Evolutionary conservation across 2,888 invertebrate species (phyloP), one percentile per base, ranked within the genome.

Genomic region (Bimastos eiseni): DNA sequence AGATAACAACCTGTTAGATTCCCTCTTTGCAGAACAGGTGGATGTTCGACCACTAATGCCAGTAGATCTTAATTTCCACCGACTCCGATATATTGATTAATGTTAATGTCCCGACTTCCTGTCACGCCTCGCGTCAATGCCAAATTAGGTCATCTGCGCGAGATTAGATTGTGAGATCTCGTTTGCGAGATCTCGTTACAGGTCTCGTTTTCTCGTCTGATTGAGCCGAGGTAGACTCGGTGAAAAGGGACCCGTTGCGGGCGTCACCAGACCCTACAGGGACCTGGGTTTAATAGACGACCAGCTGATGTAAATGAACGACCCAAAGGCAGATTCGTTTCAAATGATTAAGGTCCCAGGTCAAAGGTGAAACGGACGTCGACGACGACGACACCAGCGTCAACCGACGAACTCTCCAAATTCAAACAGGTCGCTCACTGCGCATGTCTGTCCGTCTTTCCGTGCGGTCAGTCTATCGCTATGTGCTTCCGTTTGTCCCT

Each of bases 111-210:
- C 70, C 70, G 70, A 70, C n/a, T 70, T 70, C 11, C 70, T 70
- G 70, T 70, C 70, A 70, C 70, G 70, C 70, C 70, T 8, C n/a
- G 70, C 70, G 70, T 70, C 70, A 70, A 70, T 86, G 36, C 37
- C 86, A 86, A 86, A 86, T 86, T 17, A 86, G 86, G 86, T 86
- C 86, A 86, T 86, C 86, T 86, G 86, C 30, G 36, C 86, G 86
- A 86, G 86, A 86, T 86, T 86, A 86, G 86, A 86, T 86, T 24
- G 86, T 6, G 86, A 86, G 86, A 86, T 86, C 37, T 86, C 86
- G 37, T 86, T 37, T 36, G 86, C 86, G 86, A 86, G 86, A 86
- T 86, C 34, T 86, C 86, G 86, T 86, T 86, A 34, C 36, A 86
- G 86, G 37, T 86, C 86, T 86, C 37, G 86, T 86, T 86, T 86